Base-by-base conservation (phyloP, 2,113 vertebrate species). In the Meles meles region DNA sequence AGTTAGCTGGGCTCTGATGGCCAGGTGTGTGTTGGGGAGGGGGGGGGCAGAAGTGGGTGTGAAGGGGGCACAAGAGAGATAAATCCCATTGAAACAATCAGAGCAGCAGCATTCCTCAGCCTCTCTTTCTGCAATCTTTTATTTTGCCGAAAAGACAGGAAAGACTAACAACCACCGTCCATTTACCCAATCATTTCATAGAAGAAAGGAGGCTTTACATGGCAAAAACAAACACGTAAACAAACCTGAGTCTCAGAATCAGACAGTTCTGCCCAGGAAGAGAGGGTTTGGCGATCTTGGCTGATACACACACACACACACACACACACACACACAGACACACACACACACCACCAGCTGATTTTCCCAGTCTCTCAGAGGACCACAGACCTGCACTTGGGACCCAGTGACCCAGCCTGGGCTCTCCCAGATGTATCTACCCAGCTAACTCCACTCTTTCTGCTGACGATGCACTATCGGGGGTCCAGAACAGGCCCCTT, bases 41-140 rank as follows among this genome's bases (percentile, higher is more conserved):
- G 34, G 9, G 39, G 0, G 63, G 59, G n/a, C 20, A 0, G 80
- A 18, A 3, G 1, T 2, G 80, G 25, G 29, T 17, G 2, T 2
- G 7, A 14, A 42, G 42, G 13, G 44, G 27, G 1, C 5, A 18
- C 21, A 31, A 13, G 18, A 49, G 3, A 7, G 31, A 25, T 9
- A 10, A 57, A 84, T 2, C 20, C 69, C 79, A 39, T 23, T 0
- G 21, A 31, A 44, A 52, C 27, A 14, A 12, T 39, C 4, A 37
- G 10, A 42, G 42, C 42, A 29, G 47, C 31, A 0, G 8, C 4
- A 11, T 8, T 31, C 23, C 80, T 47, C 84, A 29, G 49, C 42
- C 49, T 39, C 9, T 25, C 29, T 20, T 82, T 34, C 79, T 15
- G 27, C 39, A 85, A 21, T n/a, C n/a, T 63, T 59, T 55, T 13